Base-by-base conservation (phyloP, 2,888 invertebrate species). In the Drosophila leonis region DNA sequence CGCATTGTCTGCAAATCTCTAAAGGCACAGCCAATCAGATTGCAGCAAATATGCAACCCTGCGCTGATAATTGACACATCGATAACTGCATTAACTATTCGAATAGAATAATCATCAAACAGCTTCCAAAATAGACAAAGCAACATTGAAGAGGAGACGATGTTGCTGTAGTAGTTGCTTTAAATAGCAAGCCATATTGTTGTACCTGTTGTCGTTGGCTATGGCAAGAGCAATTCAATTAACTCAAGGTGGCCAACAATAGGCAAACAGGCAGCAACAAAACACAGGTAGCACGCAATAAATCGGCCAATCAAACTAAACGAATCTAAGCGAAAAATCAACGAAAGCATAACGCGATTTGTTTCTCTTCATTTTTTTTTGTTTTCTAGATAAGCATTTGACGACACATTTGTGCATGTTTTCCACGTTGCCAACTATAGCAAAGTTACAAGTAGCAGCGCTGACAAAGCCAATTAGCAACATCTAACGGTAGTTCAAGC, bases 401-500 rank as follows among this genome's bases (percentile, higher is more conserved):
- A 44, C 65, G 48, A 60, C 73, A 65, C 44, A 64, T 44, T 46
- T 66, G 42, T 72, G 29, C 24, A 29, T 57, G 64, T 44, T 49
- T 59, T 44, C 24, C 49, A 69, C 61, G 71, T 79, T 84, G 77
- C 82, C 76, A 79, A 72, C 75, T 39, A 65, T 41, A 39, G 68
- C 44, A 65, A 68, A 75, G 33, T 69, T 76, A 67, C 72, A 80
- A 60, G 51, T 27, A 41, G 44, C 46, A 52, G 52, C 56, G 66
- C 60, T 65, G 74, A 63, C 72, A 84, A 83, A 83, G 76, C 84
- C 87, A 83, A 83, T 83, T 83, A 83, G 73, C 72, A 62, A 76
- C 67, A 55, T 74, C 70, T 88, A 88, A 83, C 84, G 78, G 87
- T 75, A 73, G 78, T 86, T 84, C 83, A 88, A 84, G 71, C 78